Evolutionary conservation across 2,113 vertebrate genomes (phyloP).

Genomic region (Gobius niger): DNA sequence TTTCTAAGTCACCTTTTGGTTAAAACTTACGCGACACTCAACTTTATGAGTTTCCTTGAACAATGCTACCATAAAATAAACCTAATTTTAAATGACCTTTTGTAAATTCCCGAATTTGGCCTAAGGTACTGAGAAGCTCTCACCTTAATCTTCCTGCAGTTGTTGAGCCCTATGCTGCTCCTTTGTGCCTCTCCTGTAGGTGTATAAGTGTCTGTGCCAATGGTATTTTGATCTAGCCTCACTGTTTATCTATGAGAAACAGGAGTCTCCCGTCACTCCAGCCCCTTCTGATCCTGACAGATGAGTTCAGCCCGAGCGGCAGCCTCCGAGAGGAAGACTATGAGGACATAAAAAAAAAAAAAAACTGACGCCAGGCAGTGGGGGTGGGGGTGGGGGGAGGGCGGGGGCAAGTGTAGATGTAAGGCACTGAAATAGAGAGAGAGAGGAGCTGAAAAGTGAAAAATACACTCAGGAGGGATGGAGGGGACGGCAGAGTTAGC

Average conservation of each 20-base stretch:
- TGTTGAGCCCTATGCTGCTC: not conserved
- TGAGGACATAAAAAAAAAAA: conserved; percentile 19
- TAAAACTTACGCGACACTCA: too few relatives aligned
- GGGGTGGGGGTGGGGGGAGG: not conserved
- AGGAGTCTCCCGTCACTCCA: conserved; percentile 73
- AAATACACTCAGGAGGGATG: conserved; percentile 55
- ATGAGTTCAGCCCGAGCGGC: conserved; percentile 71
- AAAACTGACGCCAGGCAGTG: not conserved
- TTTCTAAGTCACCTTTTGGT: too few relatives aligned
- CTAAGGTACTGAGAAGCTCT: conserved; percentile 64
- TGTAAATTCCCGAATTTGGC: conserved; percentile 61
- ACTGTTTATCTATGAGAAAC: conserved; percentile 78
- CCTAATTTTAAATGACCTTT: not conserved
- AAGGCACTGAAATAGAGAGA: conserved; percentile 59
- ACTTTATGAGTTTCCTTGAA: too few relatives aligned
- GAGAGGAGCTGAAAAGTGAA: conserved; percentile 48
- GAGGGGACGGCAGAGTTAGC: conserved; percentile 59
- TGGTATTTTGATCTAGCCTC: conserved; percentile 70
- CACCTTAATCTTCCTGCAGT: conserved; percentile 52
- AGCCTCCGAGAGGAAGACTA: conserved; percentile 57
- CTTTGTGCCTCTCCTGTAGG: conserved; percentile 47
- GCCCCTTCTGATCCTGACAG: conserved; percentile 77
- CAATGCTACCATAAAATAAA: too few relatives aligned
- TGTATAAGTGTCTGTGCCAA: conserved; percentile 42
- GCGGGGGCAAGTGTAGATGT: conserved; percentile 48